phyloP scores from a whole-genome alignment of 2,888 invertebrate genomes.

The Acanthosepion lycidas region DNA sequence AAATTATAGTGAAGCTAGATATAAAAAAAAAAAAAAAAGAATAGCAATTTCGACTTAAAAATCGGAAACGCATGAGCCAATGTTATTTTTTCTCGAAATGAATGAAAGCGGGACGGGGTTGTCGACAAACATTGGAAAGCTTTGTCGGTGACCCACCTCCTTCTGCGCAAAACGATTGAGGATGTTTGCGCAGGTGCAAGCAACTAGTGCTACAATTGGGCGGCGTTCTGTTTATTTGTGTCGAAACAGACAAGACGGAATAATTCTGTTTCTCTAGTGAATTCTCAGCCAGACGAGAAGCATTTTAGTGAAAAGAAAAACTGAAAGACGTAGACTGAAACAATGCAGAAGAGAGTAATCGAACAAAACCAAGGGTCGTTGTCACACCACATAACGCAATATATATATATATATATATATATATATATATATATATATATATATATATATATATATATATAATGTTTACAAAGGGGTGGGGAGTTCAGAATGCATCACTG shows the following conservation, averaged over 20 bases:
- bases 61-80: too few species aligned
- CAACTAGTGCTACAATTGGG: neutral
- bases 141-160: neutral
- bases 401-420: neutral
- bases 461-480: too few species aligned
- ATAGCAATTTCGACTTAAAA: too few species aligned
- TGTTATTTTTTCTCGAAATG: too few species aligned
- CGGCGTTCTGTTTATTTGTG: conserved; percentile 16
- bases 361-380: neutral
- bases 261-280: neutral
- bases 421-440: neutral
- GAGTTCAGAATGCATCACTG: too few species aligned
- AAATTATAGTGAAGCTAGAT: too few species aligned
- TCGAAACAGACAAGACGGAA: neutral
- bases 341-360: neutral
- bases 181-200: neutral
- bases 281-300: neutral
- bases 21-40: too few species aligned
- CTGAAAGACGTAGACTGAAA: neutral
- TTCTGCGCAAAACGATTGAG: neutral
- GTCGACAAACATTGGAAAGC: neutral
- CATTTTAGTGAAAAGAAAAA: neutral
- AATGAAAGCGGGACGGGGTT: too few species aligned
- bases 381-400: neutral
- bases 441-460: neutral